Base-by-base conservation (phyloP, 2,888 invertebrate species). In the Agriopis marginaria region DNA sequence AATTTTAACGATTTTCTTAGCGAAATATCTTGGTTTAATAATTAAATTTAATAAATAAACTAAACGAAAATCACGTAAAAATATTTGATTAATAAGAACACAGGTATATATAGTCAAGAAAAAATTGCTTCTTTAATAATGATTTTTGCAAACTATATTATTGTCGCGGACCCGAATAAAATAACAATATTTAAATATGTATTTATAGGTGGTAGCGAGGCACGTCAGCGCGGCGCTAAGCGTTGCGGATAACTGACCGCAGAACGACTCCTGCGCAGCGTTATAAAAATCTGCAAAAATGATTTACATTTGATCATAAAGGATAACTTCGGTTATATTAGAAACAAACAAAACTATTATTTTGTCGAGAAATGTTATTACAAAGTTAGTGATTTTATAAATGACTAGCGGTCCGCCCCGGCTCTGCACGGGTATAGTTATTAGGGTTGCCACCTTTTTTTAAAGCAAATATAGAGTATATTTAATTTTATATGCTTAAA, bases 211-310 rank as follows among this genome's bases (percentile, higher is more conserved):
- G 10, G 3, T 8, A 17, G 10, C 14, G 3, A 23, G 39, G 12
- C 54, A 54, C 54, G 54, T 54, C 39, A 39, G 12, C 12, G 1
- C n/a, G n/a, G 54, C 3, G 39, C 14, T 5, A 11, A n/a, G 42
- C 3, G 55, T 14, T 42, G 42, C 55, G 55, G 11, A 14, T 0
- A 42, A 55, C 55, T 55, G 55, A 14, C 8, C 14, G 55, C 9
- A 8, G 10, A 8, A 8, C 55, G 10, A 55, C 55, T 42, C 55
- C 55, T 14, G 55, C 55, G 55, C 55, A 14, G 54, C 5, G 50
- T 55, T 55, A 32, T 42, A 55, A 42, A 40, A 55, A 55, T 14
- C n/a, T 10, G 42, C 40, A 0, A 7, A 32, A 9, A 14, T 42
- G 4, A 50, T 39, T n/a, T 7, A 12, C 12, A 4, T 55, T 14